Percentiles rank a stretch among this genome's conserved stretches.
phyloP scores from a whole-genome alignment of 2,113 vertebrate genomes.

The Hemicordylus capensis region DNA sequence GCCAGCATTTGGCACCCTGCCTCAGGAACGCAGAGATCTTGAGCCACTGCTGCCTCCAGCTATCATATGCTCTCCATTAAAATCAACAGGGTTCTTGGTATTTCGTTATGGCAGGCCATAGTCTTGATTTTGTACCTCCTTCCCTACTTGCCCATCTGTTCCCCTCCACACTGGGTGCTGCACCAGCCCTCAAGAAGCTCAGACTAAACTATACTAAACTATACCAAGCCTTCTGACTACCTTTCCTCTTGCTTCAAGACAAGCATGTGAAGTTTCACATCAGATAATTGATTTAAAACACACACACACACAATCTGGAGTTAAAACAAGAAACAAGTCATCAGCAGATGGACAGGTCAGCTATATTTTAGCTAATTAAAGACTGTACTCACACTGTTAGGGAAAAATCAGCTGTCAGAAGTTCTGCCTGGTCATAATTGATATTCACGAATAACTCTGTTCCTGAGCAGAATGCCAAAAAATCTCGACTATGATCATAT shows the following conservation, averaged over 20 bases:
- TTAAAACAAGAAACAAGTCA: background rate
- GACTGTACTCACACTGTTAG: conserved; percentile 63
- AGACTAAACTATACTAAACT: background rate
- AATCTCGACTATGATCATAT: conserved; percentile 21
- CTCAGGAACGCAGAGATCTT: too few species aligned
- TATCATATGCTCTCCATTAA: background rate
- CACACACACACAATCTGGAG: too few species aligned
- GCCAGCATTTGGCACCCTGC: too few species aligned
- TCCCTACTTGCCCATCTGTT: background rate
- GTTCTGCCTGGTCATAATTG: conserved; percentile 69
- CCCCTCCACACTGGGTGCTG: background rate
- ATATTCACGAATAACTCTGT: conserved; percentile 67
- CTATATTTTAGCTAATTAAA: conserved; percentile 65
- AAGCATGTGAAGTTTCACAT: background rate
- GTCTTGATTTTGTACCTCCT: background rate
- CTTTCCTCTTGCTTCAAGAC: background rate
- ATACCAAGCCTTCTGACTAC: background rate
- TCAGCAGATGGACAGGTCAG: conserved; percentile 74
- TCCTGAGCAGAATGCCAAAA: conserved; percentile 56
- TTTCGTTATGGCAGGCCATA: background rate
- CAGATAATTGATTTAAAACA: background rate
- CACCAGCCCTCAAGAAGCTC: background rate
- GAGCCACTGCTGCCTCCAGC: too few species aligned
- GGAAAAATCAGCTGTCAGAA: conserved; percentile 64
- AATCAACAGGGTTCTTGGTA: background rate